Base-by-base conservation (phyloP, 1,140 invertebrate species). In the Rhizoglyphus robini region DNA sequence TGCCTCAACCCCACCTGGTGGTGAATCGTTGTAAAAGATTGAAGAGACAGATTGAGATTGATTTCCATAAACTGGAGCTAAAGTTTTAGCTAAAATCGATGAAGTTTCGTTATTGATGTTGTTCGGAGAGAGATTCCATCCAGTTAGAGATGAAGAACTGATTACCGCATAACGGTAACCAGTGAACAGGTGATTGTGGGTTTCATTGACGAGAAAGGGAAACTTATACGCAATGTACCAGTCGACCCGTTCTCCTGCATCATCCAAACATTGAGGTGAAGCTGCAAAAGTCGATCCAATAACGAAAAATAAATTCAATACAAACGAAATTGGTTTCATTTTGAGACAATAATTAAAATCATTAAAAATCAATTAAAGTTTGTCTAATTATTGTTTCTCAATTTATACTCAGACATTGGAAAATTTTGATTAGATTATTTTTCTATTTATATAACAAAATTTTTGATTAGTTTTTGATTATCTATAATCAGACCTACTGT, bases 171-270 rank as follows among this genome's bases (percentile, higher is more conserved):
- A 70, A 20, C 34, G 64, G 25, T 31, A 58, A 20, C 69, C 69
- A 18, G 49, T 46, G 20, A 23, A 27, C 5, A 69, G 27, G n/a
- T 47, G 4, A 15, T 48, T 2, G 32, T 65, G 48, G n/a, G n/a
- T n/a, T 30, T n/a, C 5, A 18, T 31, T 18, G 29, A n/a, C 18
- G 8, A 70, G 25, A 49, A 63, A 54, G n/a, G 69, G 69, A 34
- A 70, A 46, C 62, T 70, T 70, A 29, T 70, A 70, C 1, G 58
- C 66, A 11, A 70, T 65, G 61, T 47, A 70, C 69, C 68, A 67
- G 51, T 68, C 67, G 20, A 65, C 63, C 15, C 32, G 5, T 36
- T 68, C 5, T 13, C 63, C 63, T 23, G 47, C 31, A 25, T 68
- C 67, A 36, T 68, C 67, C 11, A 34, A n/a, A 49, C 67, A 68